phyloP scores from a whole-genome alignment of 2,888 invertebrate species.

The Chamaedrilus cognettii region DNA sequence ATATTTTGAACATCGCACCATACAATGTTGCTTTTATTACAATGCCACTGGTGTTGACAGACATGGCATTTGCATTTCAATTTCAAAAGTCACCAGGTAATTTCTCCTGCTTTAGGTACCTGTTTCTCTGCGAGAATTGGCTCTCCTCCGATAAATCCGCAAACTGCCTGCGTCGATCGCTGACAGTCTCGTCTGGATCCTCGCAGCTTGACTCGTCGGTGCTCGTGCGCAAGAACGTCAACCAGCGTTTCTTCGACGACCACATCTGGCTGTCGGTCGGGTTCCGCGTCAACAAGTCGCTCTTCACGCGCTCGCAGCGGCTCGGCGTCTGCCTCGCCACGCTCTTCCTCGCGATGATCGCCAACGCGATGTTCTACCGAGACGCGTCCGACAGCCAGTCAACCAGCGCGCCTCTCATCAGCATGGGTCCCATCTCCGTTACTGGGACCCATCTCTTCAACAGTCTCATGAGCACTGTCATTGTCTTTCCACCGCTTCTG shows the following conservation, averaged over 20 bases:
- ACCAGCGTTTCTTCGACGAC: slow-evolving; percentile 45
- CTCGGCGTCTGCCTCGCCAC: slow-evolving; percentile 43
- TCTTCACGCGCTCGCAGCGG: slow-evolving; percentile 53
- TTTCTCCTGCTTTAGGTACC: slow-evolving; percentile 21
- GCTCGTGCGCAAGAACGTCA: slow-evolving; percentile 22
- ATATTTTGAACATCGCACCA: no score
- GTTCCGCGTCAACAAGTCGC: slow-evolving; percentile 54
- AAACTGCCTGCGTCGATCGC: slow-evolving; percentile 46
- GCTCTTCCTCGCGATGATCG: slow-evolving; percentile 46
- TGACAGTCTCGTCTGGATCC: slow-evolving; percentile 30
- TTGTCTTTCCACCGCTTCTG: slow-evolving; percentile 40
- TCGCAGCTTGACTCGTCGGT: not conserved
- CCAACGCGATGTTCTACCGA: slow-evolving; percentile 40
- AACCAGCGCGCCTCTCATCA: not conserved
- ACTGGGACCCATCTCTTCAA: slow-evolving; percentile 38
- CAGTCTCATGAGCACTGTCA: slow-evolving; percentile 40
- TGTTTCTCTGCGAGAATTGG: slow-evolving; percentile 56
- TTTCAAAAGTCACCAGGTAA: no score
- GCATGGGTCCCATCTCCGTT: slow-evolving; percentile 34
- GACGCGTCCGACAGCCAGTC: not conserved
- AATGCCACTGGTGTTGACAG: no score
- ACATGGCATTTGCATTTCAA: no score
- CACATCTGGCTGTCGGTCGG: slow-evolving; percentile 62
- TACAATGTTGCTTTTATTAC: no score
- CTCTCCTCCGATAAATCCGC: slow-evolving; percentile 59